These are phyloP conservation scores for Rhinogobius similis DNA, from an alignment of 2,113 vertebrate species.

Conservation along the genomic window DNA sequence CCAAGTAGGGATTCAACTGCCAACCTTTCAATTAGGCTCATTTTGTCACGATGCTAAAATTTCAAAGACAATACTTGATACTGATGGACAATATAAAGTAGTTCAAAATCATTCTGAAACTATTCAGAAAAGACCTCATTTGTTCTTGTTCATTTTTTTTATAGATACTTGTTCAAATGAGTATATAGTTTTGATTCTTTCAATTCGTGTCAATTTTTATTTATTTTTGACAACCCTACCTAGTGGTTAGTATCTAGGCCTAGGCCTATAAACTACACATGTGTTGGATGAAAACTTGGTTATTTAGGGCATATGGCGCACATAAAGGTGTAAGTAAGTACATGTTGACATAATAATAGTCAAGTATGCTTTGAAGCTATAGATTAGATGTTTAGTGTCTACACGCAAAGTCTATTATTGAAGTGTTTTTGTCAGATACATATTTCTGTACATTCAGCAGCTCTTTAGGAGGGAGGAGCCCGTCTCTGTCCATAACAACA, in stretches of 20 bases:
- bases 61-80: too few relatives aligned
- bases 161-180: too few relatives aligned
- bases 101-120: too few relatives aligned
- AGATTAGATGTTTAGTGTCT: neutral
- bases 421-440: conserved; percentile 1
- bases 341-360: neutral
- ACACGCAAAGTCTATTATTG: neutral
- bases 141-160: too few relatives aligned
- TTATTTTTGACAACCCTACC: too few relatives aligned
- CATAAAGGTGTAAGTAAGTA: neutral
- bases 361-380: neutral
- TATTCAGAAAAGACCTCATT: too few relatives aligned
- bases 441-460: conserved; percentile 10
- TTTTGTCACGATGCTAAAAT: too few relatives aligned
- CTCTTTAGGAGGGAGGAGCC: conserved; percentile 10
- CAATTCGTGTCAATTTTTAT: too few relatives aligned
- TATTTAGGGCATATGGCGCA: neutral
- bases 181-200: too few relatives aligned
- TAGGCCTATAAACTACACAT: neutral
- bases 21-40: neutral
- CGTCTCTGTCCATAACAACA: neutral
- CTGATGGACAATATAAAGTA: too few relatives aligned
- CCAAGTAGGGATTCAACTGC: neutral
- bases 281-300: neutral
- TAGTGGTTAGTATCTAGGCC: too few relatives aligned